A percentile compares a stretch with the other conserved stretches of the same genome.
phyloP scores from a whole-genome alignment of 2,888 invertebrate species.

The Thecophora atra region DNA sequence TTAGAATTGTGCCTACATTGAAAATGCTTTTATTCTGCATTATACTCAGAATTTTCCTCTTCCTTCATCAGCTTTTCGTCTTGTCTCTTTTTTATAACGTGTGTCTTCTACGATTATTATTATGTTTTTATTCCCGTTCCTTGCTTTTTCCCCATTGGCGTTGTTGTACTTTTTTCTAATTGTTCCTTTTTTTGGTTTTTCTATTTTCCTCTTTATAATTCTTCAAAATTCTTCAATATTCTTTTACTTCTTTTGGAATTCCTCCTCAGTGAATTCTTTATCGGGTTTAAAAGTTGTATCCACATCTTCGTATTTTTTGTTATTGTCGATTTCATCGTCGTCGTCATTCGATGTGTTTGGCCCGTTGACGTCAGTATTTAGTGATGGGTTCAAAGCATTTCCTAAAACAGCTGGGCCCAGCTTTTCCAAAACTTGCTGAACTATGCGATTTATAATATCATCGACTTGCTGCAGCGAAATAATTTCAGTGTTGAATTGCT shows the following conservation, averaged over 20 bases:
- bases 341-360: constrained; percentile 12
- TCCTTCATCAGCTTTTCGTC: too few species aligned
- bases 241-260: constrained; percentile 11
- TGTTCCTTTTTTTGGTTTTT: too few species aligned
- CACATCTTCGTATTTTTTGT: background rate
- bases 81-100: too few species aligned
- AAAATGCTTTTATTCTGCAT: too few species aligned
- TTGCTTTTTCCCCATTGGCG: too few species aligned
- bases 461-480: constrained; percentile 53
- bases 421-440: constrained; percentile 54
- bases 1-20: too few species aligned
- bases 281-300: constrained; percentile 53
- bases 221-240: background rate
- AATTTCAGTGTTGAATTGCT: background rate
- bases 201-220: too few species aligned
- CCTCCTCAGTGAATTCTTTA: constrained; percentile 47
- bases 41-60: too few species aligned
- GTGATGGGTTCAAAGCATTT: constrained; percentile 54
- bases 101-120: too few species aligned
- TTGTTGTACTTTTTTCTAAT: too few species aligned
- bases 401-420: constrained; percentile 57
- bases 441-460: constrained; percentile 59
- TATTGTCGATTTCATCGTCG: constrained; percentile 33
- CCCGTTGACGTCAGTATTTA: constrained; percentile 35
- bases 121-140: too few species aligned